phyloP scores from a whole-genome alignment of 2,113 vertebrate species.

The Propithecus coquereli region DNA sequence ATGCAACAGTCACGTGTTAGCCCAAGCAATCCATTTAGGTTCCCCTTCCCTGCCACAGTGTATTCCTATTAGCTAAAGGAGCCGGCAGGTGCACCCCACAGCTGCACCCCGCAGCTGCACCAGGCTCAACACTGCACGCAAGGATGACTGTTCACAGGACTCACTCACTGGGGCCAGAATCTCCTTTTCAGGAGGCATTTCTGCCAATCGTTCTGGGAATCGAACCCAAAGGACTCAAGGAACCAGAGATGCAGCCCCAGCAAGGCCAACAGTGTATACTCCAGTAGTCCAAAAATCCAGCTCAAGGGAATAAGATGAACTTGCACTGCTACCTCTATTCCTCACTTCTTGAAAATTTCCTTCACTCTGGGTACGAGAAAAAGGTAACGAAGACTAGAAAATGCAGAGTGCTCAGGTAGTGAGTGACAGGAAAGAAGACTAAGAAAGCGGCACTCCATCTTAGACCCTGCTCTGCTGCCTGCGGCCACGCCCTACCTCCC shows the following conservation, averaged over 20 bases:
- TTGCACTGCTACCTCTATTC: too few relatives aligned
- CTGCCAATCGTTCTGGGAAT: not conserved
- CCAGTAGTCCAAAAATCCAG: too few relatives aligned
- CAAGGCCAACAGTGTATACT: not conserved
- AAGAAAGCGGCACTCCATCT: too few relatives aligned
- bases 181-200: not conserved
- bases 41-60: not conserved
- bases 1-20: accelerated
- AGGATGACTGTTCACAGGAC: not conserved
- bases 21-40: not conserved
- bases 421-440: not conserved
- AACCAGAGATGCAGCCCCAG: not conserved
- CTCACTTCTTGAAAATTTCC: not conserved
- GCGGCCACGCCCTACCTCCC: accelerated
- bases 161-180: too few relatives aligned
- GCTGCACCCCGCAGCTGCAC: too few relatives aligned
- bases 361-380: not conserved
- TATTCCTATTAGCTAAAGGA: accelerated
- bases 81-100: not conserved
- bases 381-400: not conserved
- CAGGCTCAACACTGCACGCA: accelerated
- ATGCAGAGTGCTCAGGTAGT: not conserved
- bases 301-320: not conserved
- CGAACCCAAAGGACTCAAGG: not conserved
- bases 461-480: too few relatives aligned